Percentiles rank a stretch among this genome's conserved stretches.
These are phyloP conservation scores for Stegostoma tigrinum DNA, from an alignment of 2,113 vertebrate species.

Conservation along the genomic window DNA sequence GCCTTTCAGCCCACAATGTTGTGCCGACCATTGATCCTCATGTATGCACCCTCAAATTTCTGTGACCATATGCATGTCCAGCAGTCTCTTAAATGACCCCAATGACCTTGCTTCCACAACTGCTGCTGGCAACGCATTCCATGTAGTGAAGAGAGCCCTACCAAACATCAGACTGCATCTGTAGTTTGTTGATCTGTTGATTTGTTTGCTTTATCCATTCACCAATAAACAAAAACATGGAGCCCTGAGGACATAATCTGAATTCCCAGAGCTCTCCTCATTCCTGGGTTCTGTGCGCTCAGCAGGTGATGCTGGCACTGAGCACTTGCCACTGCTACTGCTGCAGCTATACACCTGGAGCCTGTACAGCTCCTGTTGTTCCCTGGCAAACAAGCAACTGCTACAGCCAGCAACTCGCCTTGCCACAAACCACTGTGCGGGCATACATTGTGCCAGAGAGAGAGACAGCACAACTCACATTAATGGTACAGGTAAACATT, in stretches of 20 bases:
- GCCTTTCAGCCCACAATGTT: too few relatives aligned
- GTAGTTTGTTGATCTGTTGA: not conserved
- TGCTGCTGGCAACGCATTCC: too few relatives aligned
- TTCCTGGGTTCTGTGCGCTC: not conserved
- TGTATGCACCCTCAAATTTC: too few relatives aligned
- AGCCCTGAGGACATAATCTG: not conserved
- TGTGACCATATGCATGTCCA: too few relatives aligned
- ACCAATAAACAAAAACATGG: not conserved
- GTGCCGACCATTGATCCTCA: too few relatives aligned
- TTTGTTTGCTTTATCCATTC: not conserved
- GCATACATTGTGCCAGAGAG: not conserved
- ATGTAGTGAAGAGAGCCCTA: not conserved
- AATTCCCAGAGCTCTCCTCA: not conserved
- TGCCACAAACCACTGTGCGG: not conserved
- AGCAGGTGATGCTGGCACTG: not conserved
- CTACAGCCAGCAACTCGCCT: not conserved
- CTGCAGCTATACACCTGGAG: not conserved
- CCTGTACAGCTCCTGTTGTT: not conserved
- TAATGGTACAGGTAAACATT: not conserved
- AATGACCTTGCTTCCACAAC: too few relatives aligned
- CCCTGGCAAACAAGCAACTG: not conserved
- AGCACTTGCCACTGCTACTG: not conserved
- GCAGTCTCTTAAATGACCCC: too few relatives aligned
- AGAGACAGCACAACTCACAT: not conserved
- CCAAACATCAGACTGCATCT: not conserved